Evolutionary conservation across 2,888 invertebrate genomes (phyloP), one percentile per base, ranked within the genome.

Genomic region (Agrotis segetum): DNA sequence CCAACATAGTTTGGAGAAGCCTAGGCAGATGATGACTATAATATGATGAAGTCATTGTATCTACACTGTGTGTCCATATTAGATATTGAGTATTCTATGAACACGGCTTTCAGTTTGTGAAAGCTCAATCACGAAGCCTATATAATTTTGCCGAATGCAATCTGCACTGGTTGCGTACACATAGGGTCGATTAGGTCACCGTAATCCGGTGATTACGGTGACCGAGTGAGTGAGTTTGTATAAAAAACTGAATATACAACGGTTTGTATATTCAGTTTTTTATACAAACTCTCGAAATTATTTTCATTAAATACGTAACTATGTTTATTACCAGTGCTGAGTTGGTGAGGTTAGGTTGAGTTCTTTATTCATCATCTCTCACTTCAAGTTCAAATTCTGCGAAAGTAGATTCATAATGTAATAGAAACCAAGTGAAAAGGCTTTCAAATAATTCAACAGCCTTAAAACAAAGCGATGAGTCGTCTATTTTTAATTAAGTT

Each of bases 401-500:
- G n/a, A 3, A 59, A 17, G 9, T n/a, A 21, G 6, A 13, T 3
- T 3, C 6, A 55, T 17, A 46, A 9, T 7, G 44, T 14, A 53
- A 24, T 13, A 56, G 6, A 13, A 49, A 47, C 5, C 13, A 21
- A 34, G 16, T 29, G 34, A 52, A 56, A 53, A 61, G 9, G 49
- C n/a, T 52, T 55, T 75, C 3, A 46, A 61, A 66, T 66, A 63
- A 68, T 63, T 52, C 9, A 61, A 61, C 44, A 64, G 53, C 44
- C 66, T 70, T 60, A 71, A 55, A 66, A 49, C 34, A 44, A 63
- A 72, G 59, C 55, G 49, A 71, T 68, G 67, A 75, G 34, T 70
- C 59, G 63, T 68, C 66, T 77, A 70, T 62, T 68, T 74, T 65
- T 74, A 78, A 77, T 79, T 71, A 74, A 75, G 70, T 78, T 81